These are phyloP conservation scores for Spodoptera exigua DNA, from an alignment of 2,888 invertebrate genomes.

Conservation along the genomic window DNA sequence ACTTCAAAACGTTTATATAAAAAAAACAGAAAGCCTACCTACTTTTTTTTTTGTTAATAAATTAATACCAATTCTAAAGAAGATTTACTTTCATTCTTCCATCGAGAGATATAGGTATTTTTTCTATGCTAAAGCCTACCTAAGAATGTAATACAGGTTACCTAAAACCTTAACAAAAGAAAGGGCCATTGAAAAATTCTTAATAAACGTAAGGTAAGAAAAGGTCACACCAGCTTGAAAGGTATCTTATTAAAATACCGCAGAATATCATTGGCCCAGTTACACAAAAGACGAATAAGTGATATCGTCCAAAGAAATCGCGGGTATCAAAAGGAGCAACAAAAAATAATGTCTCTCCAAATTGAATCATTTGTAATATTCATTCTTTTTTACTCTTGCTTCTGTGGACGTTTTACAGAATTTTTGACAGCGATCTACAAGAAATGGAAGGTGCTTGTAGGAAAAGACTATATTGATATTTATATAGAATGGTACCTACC, in stretches of 20 bases:
- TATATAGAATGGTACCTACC: no score
- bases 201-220: conserved; percentile 7
- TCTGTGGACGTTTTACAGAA: conserved; percentile 72
- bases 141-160: conserved; percentile 6
- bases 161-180: background rate
- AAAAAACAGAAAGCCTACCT: no score
- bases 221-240: conserved; percentile 28
- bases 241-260: conserved; percentile 58
- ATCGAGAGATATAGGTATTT: background rate
- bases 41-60: no score
- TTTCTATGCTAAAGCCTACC: background rate
- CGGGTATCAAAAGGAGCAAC: conserved; percentile 71
- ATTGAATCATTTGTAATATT: conserved; percentile 87
- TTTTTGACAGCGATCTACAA: conserved; percentile 41
- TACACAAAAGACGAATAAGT: conserved; percentile 73
- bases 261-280: conserved; percentile 72
- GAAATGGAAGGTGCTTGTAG: conserved; percentile 46
- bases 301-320: conserved; percentile 79
- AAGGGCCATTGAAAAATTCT: conserved; percentile 2
- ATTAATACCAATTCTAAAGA: no score
- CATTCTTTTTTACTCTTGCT: conserved; percentile 79
- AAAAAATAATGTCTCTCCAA: conserved; percentile 83
- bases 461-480: no score
- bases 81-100: no score
- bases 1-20: no score